Base-by-base conservation (phyloP, 2,888 invertebrate genomes). In the Melipona bicolor region DNA sequence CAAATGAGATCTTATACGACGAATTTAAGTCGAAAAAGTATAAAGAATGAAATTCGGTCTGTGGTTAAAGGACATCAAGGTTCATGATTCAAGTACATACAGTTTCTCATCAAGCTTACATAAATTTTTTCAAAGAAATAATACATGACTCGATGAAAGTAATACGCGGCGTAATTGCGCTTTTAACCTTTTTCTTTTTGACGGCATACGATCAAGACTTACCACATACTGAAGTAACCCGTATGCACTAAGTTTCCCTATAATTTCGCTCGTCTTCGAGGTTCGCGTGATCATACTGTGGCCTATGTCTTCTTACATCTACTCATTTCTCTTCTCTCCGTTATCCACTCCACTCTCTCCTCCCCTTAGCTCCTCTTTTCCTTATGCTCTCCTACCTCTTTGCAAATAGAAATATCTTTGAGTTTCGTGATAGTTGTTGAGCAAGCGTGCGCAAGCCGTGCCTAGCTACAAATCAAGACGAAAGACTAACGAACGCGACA, bases 401-500 rank as follows among this genome's bases (percentile, higher is more conserved):
- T 11, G 61, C 27, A 9, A 19, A 11, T n/a, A 17, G n/a, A 70
- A 36, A 36, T 56, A 54, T 56, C 56, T 11, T 3, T 21, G 24
- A 43, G 17, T 71, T 71, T 71, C 56, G 59, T 19, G 43, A 54
- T 21, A 19, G 15, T 19, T 32, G 21, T 27, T 32, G 54, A 24
- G 21, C 11, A 36, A 64, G 21, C 65, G 54, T 32, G n/a, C 52
- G 1, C 32, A 17, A 75, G 24, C 3, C 50, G 65, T 13, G 56
- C 24, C 56, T 5, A 59, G 3, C 56, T 59, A n/a, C 27, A 27
- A 56, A 32, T 27, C 64, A 32, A 59, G 49, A 43, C 67, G 61
- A 27, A 64, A 56, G 56, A 67, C 50, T 36, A 21, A 17, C 50
- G 67, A 74, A 74, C 74, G 74, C 64, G 73, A 76, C 62, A 69